Percentiles rank a stretch among this genome's conserved stretches.
phyloP scores from a whole-genome alignment of 2,888 invertebrate genomes.

The Dicranocentrus wangi region DNA sequence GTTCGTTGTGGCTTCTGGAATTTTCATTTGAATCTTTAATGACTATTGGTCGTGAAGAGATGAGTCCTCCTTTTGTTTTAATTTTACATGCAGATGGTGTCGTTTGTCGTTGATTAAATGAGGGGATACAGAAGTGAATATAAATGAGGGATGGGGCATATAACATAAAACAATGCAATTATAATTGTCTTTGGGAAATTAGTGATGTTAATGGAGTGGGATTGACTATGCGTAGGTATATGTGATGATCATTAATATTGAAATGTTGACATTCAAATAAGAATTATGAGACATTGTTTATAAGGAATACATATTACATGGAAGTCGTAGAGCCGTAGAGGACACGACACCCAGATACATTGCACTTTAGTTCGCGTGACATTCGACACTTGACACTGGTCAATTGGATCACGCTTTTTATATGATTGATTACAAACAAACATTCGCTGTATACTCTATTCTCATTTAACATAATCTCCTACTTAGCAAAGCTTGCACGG shows the following conservation, averaged over 20 bases:
- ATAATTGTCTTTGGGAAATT: conserved; percentile 55
- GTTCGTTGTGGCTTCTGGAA: conserved; percentile 52
- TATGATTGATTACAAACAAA: too few species aligned
- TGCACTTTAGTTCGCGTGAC: too few species aligned
- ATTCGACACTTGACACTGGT: too few species aligned
- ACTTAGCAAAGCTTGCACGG: too few species aligned
- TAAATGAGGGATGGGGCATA: conserved; percentile 5
- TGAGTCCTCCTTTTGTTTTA: conserved; percentile 39
- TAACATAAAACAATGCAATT: conserved; percentile 31
- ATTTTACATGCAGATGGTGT: conserved; percentile 16
- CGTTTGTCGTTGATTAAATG: conserved; percentile 5
- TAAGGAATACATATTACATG: background rate
- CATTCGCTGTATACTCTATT: background rate
- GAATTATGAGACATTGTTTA: background rate
- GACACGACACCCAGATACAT: background rate
- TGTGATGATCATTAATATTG: conserved; percentile 41
- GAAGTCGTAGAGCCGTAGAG: background rate
- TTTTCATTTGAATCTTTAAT: conserved; percentile 44
- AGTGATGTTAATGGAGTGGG: conserved; percentile 35
- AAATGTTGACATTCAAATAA: conserved; percentile 42
- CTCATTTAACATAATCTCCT: too few species aligned
- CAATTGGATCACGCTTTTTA: too few species aligned
- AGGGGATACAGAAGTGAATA: background rate
- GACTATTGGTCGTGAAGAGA: conserved; percentile 31
- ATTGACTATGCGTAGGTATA: conserved; percentile 29